phyloP scores from a whole-genome alignment of 2,113 vertebrate genomes.

The Recurvirostra avosetta region DNA sequence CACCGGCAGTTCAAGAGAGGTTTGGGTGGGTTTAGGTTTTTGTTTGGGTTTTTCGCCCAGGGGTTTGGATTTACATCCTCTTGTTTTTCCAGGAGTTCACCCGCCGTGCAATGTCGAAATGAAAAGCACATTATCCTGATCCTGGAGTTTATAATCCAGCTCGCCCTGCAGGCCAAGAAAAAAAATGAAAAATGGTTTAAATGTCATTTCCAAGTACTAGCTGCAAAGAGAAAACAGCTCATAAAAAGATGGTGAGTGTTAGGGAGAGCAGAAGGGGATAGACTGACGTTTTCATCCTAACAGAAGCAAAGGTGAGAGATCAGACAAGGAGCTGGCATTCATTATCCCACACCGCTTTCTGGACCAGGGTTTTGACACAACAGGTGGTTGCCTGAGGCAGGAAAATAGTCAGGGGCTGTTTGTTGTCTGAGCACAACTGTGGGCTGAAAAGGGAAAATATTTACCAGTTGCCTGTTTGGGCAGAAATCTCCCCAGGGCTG shows the following conservation, averaged over 20 bases:
- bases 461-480: neutral
- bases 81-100: conserved; percentile 66
- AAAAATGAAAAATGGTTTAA: neutral
- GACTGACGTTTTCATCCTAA: neutral
- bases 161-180: conserved; percentile 81
- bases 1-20: neutral
- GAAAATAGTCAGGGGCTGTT: neutral
- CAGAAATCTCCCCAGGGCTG: neutral
- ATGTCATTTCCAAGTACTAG: conserved; percentile 40
- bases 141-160: conserved; percentile 90
- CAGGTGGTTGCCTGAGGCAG: conserved; percentile 28
- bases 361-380: neutral
- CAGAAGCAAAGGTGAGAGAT: neutral
- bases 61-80: neutral
- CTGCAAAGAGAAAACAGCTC: conserved; percentile 17
- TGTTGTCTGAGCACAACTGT: neutral
- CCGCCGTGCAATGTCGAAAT: conserved; percentile 97
- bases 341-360: neutral
- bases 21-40: neutral
- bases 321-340: neutral
- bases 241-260: neutral
- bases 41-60: neutral
- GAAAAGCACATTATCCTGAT: conserved; percentile 92
- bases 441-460: neutral
- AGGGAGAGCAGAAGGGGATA: neutral